Conservation (phyloP, 1,140 invertebrate species). For the Drosophila subobscura region DNA sequence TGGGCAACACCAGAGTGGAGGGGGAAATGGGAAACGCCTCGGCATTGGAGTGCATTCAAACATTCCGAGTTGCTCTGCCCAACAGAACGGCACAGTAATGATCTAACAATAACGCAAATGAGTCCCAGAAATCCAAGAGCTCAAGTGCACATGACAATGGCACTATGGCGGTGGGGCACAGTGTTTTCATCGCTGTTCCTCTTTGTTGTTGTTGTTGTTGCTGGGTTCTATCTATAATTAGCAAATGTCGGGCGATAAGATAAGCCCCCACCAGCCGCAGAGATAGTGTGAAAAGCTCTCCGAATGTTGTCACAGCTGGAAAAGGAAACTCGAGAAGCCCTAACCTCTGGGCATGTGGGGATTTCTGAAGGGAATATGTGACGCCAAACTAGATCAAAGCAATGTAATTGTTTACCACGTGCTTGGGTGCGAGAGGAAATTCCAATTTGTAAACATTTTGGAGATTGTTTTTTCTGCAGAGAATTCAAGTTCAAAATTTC, state of each 20-base stretch:
- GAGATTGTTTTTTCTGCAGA: constrained; percentile 28
- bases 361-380: constrained; percentile 3
- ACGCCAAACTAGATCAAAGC: constrained; percentile 26
- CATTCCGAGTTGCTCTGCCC: background rate
- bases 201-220: constrained; percentile 11
- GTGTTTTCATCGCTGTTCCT: background rate
- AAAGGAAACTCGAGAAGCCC: constrained; percentile 35
- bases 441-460: constrained; percentile 34
- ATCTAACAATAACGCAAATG: constrained; percentile 27
- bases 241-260: constrained; percentile 68
- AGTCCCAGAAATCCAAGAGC: constrained; percentile 22
- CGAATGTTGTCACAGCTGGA: constrained; percentile 10
- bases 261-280: constrained; percentile 25
- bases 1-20: constrained; percentile 11
- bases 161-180: no score
- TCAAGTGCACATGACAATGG: constrained; percentile 44
- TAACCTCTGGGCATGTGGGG: constrained; percentile 14
- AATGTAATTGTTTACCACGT: constrained; percentile 29
- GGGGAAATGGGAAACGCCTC: constrained; percentile 12
- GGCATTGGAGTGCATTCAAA: constrained; percentile 28
- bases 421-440: background rate
- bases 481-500: constrained; percentile 27
- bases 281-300: constrained; percentile 45
- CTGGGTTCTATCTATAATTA: constrained; percentile 70
- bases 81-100: background rate